phyloP scores from a whole-genome alignment of 2,113 vertebrate species.

The Ammodytes dubius region DNA sequence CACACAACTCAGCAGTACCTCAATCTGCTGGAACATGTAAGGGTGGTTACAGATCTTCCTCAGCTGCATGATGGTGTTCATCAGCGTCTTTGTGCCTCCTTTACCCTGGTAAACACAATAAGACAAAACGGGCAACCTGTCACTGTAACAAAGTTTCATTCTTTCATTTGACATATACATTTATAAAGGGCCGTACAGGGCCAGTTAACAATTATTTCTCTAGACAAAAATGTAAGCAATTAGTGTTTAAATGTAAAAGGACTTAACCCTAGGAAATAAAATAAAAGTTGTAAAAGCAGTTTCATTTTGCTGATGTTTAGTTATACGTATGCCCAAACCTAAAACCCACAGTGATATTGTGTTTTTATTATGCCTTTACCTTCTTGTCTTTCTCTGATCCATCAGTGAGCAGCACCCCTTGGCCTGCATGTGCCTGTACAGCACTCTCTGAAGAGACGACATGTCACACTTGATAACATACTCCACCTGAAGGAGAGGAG shows the following conservation, averaged over 20 bases:
- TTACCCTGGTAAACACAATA: conserved; percentile 87
- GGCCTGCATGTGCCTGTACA: conserved; percentile 98
- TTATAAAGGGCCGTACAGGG: neutral
- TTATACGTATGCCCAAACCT: neutral
- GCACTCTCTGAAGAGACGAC: conserved; percentile 94
- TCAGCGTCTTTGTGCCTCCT: conserved; percentile 96
- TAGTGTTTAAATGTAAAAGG: neutral
- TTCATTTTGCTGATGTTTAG: neutral
- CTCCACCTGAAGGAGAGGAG: conserved; percentile 87
- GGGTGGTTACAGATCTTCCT: conserved; percentile 98
- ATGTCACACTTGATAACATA: conserved; percentile 99
- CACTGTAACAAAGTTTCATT: neutral
- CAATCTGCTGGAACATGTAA: conserved; percentile 99
- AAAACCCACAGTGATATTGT: neutral
- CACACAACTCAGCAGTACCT: conserved; percentile 81
- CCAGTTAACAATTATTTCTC: neutral
- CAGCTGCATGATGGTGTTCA: conserved; percentile 99
- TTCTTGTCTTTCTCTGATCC: conserved; percentile 98
- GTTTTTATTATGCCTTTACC: conserved; percentile 76
- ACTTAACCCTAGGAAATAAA: neutral
- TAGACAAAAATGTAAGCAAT: neutral
- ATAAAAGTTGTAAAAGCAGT: neutral
- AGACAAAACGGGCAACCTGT: neutral
- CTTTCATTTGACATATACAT: neutral
- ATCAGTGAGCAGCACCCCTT: conserved; percentile 94